Evolutionary conservation across 2,113 vertebrate species (phyloP).

Genomic region (Pimephales promelas): DNA sequence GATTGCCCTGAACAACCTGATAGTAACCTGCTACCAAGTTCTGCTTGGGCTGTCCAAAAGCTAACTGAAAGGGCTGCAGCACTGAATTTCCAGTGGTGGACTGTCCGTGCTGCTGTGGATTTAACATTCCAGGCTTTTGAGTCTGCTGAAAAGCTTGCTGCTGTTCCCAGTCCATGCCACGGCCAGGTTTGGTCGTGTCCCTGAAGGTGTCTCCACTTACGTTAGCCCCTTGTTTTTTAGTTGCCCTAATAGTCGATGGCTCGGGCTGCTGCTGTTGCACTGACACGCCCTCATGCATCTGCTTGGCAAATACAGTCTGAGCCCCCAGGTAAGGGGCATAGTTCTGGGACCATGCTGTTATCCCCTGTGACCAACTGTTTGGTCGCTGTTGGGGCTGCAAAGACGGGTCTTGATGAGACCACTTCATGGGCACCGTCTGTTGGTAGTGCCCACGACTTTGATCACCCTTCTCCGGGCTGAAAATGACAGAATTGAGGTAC

Average conservation of each 20-base stretch:
- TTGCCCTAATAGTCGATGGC: slow-evolving; percentile 72
- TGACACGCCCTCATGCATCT: slow-evolving; percentile 70
- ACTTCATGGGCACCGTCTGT: slow-evolving; percentile 85
- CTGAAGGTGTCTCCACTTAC: slow-evolving; percentile 78
- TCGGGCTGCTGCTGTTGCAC: slow-evolving; percentile 62
- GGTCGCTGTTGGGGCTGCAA: slow-evolving; percentile 78
- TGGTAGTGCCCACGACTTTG: slow-evolving; percentile 87
- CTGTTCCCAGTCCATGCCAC: slow-evolving; percentile 77
- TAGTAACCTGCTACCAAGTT: slow-evolving; percentile 80
- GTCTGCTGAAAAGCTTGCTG: slow-evolving; percentile 76
- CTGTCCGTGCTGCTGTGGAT: slow-evolving; percentile 66
- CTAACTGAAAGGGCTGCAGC: slow-evolving; percentile 92
- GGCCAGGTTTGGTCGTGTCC: slow-evolving; percentile 73
- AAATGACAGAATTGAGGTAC: slow-evolving; percentile 88
- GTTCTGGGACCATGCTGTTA: slow-evolving; percentile 81
- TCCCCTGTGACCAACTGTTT: slow-evolving; percentile 79
- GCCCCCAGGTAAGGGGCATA: slow-evolving; percentile 79
- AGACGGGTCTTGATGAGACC: slow-evolving; percentile 73
- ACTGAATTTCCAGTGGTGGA: slow-evolving; percentile 77
- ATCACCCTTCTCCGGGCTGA: slow-evolving; percentile 84
- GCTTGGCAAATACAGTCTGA: slow-evolving; percentile 75
- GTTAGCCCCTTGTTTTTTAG: slow-evolving; percentile 79
- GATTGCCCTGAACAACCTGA: slow-evolving; percentile 85
- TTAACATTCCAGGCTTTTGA: slow-evolving; percentile 74
- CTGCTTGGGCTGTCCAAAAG: slow-evolving; percentile 92